A percentile compares a stretch with the other conserved stretches of the same genome.
Evolutionary conservation across 2,888 invertebrate species (phyloP).

Genomic region (Rhogogaster chlorosoma): DNA sequence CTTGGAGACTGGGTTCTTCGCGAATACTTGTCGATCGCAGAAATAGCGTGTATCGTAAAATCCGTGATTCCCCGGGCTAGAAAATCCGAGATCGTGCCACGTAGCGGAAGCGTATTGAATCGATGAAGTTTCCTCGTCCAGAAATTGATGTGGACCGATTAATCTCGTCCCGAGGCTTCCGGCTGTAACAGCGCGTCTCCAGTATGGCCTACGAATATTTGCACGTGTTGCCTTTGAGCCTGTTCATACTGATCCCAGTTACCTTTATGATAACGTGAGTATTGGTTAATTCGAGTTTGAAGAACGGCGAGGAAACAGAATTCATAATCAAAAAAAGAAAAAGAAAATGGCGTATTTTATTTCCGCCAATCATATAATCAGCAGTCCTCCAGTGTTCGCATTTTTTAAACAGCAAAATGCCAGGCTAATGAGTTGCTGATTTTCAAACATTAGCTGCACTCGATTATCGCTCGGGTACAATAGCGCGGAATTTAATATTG

Average conservation of each 20-base stretch:
- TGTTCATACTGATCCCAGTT: conserved; percentile 75
- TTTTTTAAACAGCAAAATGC: neutral
- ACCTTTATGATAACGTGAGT: conserved; percentile 77
- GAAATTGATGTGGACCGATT: neutral
- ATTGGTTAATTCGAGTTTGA: neutral
- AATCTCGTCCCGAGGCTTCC: neutral
- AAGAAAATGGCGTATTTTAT: neutral
- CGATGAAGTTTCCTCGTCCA: neutral
- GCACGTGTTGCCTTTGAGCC: conserved; percentile 73
- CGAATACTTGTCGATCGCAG: too few species aligned
- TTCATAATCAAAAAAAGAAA: too few species aligned
- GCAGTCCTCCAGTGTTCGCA: neutral
- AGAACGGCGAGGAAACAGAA: too few species aligned
- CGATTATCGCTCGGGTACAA: conserved; percentile 35
- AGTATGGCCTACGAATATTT: conserved; percentile 72
- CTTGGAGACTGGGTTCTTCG: too few species aligned
- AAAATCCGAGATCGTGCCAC: neutral
- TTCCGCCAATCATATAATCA: neutral
- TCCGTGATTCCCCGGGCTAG: neutral
- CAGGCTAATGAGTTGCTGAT: conserved; percentile 21
- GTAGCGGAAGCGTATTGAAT: neutral
- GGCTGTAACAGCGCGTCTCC: neutral
- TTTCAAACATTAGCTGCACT: conserved; percentile 30
- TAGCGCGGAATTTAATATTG: conserved; percentile 35
- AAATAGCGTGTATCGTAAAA: neutral